phyloP scores from a whole-genome alignment of 2,113 vertebrate species.

The Dryoscopus gambensis region DNA sequence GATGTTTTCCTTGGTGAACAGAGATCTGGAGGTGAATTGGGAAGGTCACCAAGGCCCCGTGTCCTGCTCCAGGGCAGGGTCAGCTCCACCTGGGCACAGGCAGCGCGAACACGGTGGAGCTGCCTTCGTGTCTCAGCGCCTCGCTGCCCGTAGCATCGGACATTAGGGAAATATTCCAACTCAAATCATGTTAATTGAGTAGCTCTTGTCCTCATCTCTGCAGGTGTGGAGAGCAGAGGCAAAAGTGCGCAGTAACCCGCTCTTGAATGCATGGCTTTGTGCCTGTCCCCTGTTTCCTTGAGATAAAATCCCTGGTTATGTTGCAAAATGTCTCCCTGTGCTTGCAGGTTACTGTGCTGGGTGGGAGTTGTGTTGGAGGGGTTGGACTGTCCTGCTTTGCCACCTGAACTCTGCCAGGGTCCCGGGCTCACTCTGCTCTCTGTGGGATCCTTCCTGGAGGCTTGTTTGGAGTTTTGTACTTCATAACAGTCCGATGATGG shows the following conservation, averaged over 20 bases:
- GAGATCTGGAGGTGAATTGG: background rate
- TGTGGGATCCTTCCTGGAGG: background rate
- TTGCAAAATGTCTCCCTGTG: background rate
- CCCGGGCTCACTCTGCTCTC: background rate
- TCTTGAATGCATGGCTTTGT: rapidly evolving
- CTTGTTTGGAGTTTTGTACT: background rate
- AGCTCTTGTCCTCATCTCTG: background rate
- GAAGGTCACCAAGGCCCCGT: background rate
- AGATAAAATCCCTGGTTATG: background rate
- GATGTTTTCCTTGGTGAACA: rapidly evolving
- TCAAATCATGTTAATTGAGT: rapidly evolving
- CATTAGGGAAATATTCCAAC: rapidly evolving
- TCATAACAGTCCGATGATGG: background rate
- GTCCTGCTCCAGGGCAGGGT: background rate
- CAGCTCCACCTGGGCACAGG: background rate
- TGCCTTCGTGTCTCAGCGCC: background rate
- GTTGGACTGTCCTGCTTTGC: background rate
- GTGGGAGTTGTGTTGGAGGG: background rate
- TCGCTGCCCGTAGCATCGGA: background rate
- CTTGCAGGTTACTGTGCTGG: background rate
- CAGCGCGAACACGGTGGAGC: rapidly evolving
- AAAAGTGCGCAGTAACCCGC: background rate
- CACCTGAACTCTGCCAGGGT: background rate
- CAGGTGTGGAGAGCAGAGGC: background rate
- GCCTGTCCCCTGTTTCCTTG: background rate